Evolutionary conservation across 2,888 invertebrate genomes (phyloP), one percentile per base, ranked within the genome.

Genomic region (Phragmatobia fuliginosa): DNA sequence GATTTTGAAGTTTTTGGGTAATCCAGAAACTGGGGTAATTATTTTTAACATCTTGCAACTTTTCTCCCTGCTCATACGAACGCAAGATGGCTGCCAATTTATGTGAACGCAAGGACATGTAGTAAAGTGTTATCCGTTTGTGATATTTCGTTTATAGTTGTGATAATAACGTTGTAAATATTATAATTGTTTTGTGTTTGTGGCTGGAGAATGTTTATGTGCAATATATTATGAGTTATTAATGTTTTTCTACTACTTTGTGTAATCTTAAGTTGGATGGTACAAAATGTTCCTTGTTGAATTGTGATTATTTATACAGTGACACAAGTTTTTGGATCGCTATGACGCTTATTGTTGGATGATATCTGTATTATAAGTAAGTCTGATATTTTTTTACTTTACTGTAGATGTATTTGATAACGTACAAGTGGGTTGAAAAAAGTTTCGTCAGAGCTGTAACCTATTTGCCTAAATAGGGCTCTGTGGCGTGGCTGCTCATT

Each of bases 81-180:
- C 93, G 91, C 94, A 95, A 95, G 94, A 95, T 95, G 94, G 94
- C 94, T 89, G 92, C 93, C 93, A 91, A 93, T 94, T 93, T 94
- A 92, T 92, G 92, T 92, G 94, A 94, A 92, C 90, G 93, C 93
- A 94, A 93, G 94, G 94, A 94, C 94, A 91, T 89, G 87, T 91
- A 89, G 88, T 87, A 91, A 92, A 94, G 92, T 93, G 91, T 83
- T 93, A 90, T 91, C 91, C 90, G 91, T 91, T 90, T 89, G 88
- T 91, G 90, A 91, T 92, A 90, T 90, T 90, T 89, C 88, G 85
- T 88, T 88, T 87, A 85, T 82, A 87, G 86, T 90, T 91, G 93
- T 94, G 93, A 90, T 93, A 92, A 87, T 90, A 91, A 88, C 90
- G 82, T 90, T 90, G 83, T 84, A 85, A 86, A 87, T 90, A 87